These are phyloP conservation scores for Apostichopus leukothele DNA, from an alignment of 53 echinoderm and acorn worm species.

Conservation along the genomic window DNA sequence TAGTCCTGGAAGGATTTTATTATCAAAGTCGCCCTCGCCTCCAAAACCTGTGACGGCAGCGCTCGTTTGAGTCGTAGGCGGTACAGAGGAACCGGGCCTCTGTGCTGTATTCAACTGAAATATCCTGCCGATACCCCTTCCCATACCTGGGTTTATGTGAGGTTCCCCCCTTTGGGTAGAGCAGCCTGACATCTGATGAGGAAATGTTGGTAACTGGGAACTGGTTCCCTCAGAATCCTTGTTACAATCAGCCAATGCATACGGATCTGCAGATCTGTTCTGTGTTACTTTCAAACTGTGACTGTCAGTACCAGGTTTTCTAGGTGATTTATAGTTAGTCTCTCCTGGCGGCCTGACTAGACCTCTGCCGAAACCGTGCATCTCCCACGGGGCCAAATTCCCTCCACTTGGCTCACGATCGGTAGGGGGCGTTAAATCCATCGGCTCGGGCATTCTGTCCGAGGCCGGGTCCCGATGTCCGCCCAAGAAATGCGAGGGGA, in stretches of 20 bases:
- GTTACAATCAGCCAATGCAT: too few relatives aligned
- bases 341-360: background rate
- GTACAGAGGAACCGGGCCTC: background rate
- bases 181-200: background rate
- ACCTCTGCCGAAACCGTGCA: slow-evolving; percentile 24
- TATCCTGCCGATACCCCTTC: slow-evolving; percentile 28
- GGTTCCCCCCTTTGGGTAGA: background rate
- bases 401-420: background rate
- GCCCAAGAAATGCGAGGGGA: too few relatives aligned
- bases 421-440: background rate
- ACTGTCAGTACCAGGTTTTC: background rate
- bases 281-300: background rate
- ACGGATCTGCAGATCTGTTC: too few relatives aligned
- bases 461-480: background rate
- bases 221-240: background rate
- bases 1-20: slow-evolving; percentile 50
- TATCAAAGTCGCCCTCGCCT: background rate
- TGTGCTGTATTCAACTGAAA: background rate
- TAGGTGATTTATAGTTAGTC: background rate
- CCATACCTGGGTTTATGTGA: slow-evolving; percentile 10
- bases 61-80: background rate
- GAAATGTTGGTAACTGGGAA: slow-evolving; percentile 5
- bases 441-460: background rate
- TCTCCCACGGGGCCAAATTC: background rate
- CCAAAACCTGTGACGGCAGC: background rate